phyloP scores from a whole-genome alignment of 2,113 vertebrate species.

The Brienomyrus longianalis region DNA sequence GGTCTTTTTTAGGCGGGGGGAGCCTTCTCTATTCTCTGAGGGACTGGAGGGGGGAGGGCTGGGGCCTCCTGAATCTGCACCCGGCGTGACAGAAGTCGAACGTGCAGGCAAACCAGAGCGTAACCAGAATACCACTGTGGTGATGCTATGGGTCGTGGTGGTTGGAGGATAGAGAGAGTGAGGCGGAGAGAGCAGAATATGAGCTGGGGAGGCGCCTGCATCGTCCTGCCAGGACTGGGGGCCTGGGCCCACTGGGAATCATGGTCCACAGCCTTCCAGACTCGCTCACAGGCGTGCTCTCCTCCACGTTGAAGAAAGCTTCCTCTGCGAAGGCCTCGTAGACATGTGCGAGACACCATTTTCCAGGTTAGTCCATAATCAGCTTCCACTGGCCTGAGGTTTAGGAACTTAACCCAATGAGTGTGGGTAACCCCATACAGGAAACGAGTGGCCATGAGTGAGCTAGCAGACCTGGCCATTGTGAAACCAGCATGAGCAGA shows the following conservation, averaged over 20 bases:
- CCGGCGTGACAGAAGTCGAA: background rate
- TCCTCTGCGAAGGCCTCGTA: background rate
- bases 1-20: background rate
- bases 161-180: conserved; percentile 51
- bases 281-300: background rate
- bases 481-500: background rate
- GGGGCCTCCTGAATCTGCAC: background rate
- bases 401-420: background rate
- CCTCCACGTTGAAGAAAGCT: background rate
- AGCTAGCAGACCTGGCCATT: background rate
- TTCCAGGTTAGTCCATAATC: background rate
- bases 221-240: background rate
- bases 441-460: background rate
- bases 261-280: background rate
- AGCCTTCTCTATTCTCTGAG: background rate
- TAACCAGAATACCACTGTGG: conserved; percentile 72
- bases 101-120: conserved; percentile 56
- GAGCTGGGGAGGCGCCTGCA: conserved; percentile 12
- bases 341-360: background rate
- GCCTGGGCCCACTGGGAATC: background rate
- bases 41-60: background rate
- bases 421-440: background rate
- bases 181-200: conserved; percentile 25
- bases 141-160: conserved; percentile 63
- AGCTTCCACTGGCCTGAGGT: background rate